Evolutionary conservation across 2,113 vertebrate species (phyloP).

Genomic region (Macrotus californicus): DNA sequence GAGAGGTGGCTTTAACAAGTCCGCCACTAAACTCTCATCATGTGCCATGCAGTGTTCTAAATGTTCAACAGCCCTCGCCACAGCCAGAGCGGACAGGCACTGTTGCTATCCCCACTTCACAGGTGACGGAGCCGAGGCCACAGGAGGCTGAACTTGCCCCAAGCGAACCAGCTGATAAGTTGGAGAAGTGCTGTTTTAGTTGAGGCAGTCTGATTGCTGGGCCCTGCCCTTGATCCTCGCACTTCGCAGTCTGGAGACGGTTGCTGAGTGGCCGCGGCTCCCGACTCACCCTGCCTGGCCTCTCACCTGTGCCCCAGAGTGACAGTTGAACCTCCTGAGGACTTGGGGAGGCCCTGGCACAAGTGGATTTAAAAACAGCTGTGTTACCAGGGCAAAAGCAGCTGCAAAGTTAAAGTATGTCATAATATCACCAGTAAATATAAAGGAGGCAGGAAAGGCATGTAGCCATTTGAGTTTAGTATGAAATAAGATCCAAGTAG

Average conservation of each 20-base stretch:
- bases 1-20: neutral
- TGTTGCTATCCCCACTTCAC: neutral
- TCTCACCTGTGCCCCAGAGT: neutral
- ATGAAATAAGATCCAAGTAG: neutral
- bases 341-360: neutral
- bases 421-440: neutral
- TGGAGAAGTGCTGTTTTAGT: neutral
- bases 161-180: neutral
- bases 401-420: neutral
- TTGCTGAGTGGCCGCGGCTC: neutral
- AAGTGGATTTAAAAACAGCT: neutral
- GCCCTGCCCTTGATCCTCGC: neutral
- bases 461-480: neutral
- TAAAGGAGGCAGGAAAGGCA: neutral
- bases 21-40: neutral
- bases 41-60: neutral
- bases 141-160: neutral
- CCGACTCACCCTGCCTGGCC: neutral
- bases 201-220: neutral
- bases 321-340: neutral
- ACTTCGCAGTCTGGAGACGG: neutral
- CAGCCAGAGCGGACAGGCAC: neutral
- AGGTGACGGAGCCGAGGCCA: neutral
- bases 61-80: neutral
- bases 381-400: neutral